phyloP scores from a whole-genome alignment of 2,113 vertebrate species.

The Opisthocomus hoazin region DNA sequence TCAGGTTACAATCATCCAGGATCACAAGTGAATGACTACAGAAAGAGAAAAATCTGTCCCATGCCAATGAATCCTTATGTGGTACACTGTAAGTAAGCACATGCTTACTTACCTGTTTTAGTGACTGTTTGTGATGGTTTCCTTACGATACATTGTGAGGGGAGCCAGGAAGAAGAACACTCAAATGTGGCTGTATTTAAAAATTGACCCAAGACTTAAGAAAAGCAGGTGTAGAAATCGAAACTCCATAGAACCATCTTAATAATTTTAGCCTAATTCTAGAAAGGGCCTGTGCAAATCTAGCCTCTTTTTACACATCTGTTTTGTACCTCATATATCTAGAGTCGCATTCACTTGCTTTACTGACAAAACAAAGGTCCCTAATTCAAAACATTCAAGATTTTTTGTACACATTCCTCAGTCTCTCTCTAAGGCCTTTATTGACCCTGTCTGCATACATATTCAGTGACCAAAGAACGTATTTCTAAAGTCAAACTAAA shows the following conservation, averaged over 20 bases:
- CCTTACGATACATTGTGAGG: not conserved
- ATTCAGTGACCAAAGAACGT: not conserved
- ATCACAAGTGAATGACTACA: not conserved
- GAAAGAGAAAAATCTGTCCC: not conserved
- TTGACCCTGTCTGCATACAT: not conserved
- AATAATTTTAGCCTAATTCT: not conserved
- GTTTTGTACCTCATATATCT: not conserved
- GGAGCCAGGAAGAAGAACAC: not conserved
- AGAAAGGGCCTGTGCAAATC: not conserved
- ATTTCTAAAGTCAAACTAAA: not conserved
- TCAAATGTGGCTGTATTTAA: not conserved
- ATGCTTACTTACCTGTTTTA: not conserved
- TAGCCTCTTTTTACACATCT: not conserved
- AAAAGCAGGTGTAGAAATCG: not conserved
- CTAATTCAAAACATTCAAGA: not conserved
- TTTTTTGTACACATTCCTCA: not conserved
- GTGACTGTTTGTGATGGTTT: not conserved
- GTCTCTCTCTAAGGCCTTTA: not conserved
- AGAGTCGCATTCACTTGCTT: not conserved
- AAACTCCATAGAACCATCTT: not conserved
- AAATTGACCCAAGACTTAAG: not conserved
- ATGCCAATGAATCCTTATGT: not conserved
- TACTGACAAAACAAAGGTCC: not conserved
- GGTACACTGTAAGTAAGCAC: not conserved
- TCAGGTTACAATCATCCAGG: not conserved